Evolutionary conservation across 2,797 vertebrate species (phyloP).

Genomic region (Rhynchonycteris naso): DNA sequence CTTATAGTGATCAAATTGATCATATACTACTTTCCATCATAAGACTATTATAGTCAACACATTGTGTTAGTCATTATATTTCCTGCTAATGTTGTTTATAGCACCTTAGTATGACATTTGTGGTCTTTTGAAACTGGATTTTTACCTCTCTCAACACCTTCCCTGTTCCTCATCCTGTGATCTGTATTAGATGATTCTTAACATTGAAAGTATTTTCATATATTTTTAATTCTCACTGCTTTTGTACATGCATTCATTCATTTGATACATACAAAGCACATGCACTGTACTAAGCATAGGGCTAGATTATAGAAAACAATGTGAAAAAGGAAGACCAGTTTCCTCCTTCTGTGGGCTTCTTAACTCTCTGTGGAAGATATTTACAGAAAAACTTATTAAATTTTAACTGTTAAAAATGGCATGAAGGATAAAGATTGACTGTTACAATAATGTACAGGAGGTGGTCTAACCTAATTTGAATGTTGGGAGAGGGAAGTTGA

Average conservation of each 20-base stretch:
- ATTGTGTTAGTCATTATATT: background rate
- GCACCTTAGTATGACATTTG: background rate
- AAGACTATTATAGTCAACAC: background rate
- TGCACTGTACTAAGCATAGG: too few species aligned
- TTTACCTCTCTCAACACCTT: background rate
- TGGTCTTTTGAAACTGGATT: background rate
- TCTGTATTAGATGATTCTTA: background rate
- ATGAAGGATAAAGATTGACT: background rate
- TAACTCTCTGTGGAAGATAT: background rate
- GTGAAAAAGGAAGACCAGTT: background rate
- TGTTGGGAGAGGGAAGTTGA: background rate
- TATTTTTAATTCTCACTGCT: background rate
- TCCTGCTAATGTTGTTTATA: background rate
- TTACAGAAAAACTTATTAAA: background rate
- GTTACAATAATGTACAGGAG: background rate
- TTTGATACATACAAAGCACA: background rate
- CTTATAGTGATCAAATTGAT: background rate
- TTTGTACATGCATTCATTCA: background rate
- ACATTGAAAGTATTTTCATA: background rate
- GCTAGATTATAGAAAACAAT: background rate
- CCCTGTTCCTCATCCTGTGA: background rate
- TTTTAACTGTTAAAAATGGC: background rate
- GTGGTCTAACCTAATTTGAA: background rate
- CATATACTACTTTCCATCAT: background rate
- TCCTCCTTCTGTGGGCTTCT: background rate